Evolutionary conservation across 2,113 vertebrate species (phyloP).

Genomic region (Cisticola juncidis): DNA sequence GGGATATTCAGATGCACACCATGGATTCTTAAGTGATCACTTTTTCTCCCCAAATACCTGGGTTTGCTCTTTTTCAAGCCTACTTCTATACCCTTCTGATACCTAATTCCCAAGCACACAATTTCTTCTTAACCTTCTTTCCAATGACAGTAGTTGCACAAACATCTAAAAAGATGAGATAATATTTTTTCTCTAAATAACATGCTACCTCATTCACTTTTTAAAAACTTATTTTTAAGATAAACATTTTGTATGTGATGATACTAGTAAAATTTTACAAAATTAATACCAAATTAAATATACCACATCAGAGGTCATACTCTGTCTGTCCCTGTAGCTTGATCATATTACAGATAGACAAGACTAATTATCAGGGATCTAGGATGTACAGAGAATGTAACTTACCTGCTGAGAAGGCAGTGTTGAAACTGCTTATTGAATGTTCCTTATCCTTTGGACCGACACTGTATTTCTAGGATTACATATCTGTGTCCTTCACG

Average conservation of each 20-base stretch:
- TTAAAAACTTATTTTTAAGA: not conserved
- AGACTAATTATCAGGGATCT: conserved; percentile 62
- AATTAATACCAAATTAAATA: conserved; percentile 40
- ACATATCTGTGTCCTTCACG: conserved; percentile 27
- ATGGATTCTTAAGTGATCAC: conserved; percentile 72
- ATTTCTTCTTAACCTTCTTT: conserved; percentile 26
- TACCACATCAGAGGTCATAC: not conserved
- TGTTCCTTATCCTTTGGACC: conserved; percentile 34
- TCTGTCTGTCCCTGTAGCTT: conserved; percentile 3
- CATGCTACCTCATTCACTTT: not conserved
- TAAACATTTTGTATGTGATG: not conserved
- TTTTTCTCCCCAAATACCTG: conserved; percentile 72
- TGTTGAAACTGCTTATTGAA: conserved; percentile 57
- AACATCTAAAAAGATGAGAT: not conserved
- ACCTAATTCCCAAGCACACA: conserved; percentile 43
- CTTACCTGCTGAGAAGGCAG: conserved; percentile 55
- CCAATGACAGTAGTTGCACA: not conserved
- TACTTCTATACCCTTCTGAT: conserved; percentile 63
- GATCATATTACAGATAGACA: conserved; percentile 1
- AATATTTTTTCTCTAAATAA: conserved; percentile 24
- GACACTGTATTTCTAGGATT: conserved; percentile 54
- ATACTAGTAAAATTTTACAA: not conserved
- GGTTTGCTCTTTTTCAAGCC: conserved; percentile 56
- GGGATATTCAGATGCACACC: conserved; percentile 74
- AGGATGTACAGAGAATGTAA: conserved; percentile 47